Percentiles rank a stretch among this genome's conserved stretches.
Conservation (phyloP, 2,113 vertebrate genomes). For the Equus quagga region DNA sequence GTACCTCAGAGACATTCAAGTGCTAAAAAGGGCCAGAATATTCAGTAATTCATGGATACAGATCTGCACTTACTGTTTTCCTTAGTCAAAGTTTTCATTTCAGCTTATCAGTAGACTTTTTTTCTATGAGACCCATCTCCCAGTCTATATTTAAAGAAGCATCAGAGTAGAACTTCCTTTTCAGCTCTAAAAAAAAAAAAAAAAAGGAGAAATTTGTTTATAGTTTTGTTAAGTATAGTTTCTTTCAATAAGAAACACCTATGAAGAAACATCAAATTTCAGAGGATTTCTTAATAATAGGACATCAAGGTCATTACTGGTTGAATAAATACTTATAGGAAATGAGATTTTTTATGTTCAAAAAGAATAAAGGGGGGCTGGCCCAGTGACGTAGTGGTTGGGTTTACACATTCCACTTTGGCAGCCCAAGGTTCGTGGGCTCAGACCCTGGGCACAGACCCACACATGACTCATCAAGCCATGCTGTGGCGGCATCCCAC, state of each 20-base stretch:
- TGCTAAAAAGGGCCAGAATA: neutral
- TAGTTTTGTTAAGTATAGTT: neutral
- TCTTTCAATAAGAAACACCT: neutral
- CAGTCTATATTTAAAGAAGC: neutral
- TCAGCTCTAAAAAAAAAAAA: neutral
- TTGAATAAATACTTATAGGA: neutral
- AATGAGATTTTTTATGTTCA: neutral
- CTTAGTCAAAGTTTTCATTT: neutral
- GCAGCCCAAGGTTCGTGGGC: too few species aligned
- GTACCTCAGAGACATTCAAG: neutral
- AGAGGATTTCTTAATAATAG: neutral
- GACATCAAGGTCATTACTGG: neutral
- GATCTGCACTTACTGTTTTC: neutral
- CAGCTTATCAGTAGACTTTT: neutral
- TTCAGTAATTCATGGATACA: neutral
- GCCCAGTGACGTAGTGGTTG: too few species aligned
- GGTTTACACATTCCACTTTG: too few species aligned
- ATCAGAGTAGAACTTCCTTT: neutral
- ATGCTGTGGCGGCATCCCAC: too few species aligned
- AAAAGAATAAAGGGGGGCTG: neutral
- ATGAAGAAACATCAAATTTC: neutral
- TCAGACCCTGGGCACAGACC: too few species aligned
- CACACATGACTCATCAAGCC: too few species aligned
- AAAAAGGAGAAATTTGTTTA: neutral
- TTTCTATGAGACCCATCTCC: neutral